These are phyloP conservation scores for Tenebrosternarchus preto DNA, from an alignment of 2,113 vertebrate species.

Conservation along the genomic window DNA sequence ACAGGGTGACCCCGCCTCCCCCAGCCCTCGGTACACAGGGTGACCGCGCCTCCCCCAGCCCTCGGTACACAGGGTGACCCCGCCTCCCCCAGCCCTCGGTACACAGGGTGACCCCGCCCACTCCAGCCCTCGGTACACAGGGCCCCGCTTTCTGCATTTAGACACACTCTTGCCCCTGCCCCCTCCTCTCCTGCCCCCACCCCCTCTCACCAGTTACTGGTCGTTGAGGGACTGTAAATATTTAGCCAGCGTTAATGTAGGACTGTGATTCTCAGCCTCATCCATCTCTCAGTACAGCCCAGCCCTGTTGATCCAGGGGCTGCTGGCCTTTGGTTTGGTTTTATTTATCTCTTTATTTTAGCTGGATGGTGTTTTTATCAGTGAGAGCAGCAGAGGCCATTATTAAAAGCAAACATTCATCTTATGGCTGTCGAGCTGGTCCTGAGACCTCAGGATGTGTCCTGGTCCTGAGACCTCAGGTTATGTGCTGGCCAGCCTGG, in stretches of 20 bases:
- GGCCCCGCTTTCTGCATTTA: no score
- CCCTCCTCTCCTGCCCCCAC: constrained; percentile 55
- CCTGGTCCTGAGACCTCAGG: neutral
- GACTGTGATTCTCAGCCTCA: constrained; percentile 42
- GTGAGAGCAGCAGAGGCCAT: constrained; percentile 40
- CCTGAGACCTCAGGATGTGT: no score
- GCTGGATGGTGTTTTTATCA: constrained; percentile 55
- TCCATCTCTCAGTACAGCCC: constrained; percentile 49
- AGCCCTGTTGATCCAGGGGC: constrained; percentile 27
- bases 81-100: no score
- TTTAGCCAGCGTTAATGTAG: constrained; percentile 57
- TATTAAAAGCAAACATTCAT: constrained; percentile 64
- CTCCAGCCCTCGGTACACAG: no score
- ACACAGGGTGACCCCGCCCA: no score
- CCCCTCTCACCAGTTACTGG: constrained; percentile 62
- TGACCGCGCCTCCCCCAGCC: no score
- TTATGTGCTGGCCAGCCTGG: constrained; percentile 12
- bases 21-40: no score
- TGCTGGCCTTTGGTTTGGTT: neutral
- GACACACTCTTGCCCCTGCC: neutral
- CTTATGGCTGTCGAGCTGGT: neutral
- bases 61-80: no score
- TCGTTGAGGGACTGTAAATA: constrained; percentile 61
- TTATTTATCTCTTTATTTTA: neutral
- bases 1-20: no score